Evolutionary conservation across 2,113 vertebrate genomes (phyloP), one percentile per base, ranked within the genome.

Genomic region (Arizona elegans): DNA sequence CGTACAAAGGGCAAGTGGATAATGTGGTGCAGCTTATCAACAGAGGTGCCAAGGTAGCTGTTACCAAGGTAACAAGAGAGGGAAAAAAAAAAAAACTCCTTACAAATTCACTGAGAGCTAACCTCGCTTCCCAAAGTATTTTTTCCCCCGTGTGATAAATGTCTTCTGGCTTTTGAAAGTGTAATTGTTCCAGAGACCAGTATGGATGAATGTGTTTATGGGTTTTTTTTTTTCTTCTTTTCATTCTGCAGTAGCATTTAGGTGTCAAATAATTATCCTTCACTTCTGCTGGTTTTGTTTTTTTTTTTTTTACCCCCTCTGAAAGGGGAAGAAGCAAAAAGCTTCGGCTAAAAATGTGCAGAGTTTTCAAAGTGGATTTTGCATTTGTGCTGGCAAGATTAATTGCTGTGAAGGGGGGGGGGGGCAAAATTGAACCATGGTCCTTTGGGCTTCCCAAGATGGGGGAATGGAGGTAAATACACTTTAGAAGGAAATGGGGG

Each of bases 1-100:
- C 99, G 2, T 98, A 99, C 98, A 99, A 99, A 98, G 99, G 99
- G 97, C 99, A 99, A 96, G 98, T 98, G 9, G 99, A 99, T 97
- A 98, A 99, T 98, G 99, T 99, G 98, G 99, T 99, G 97, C 99
- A 99, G 98, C 99, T 99, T 96, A 99, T 99, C 98, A 99, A 99
- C 98, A 99, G 98, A 98, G 99, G 99, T 5, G 99, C 99, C 96
- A 99, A 99, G 97, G 99, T 99, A 97, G 99, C 99, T 0, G 98
- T 99, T 97, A 99, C 99, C 97, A 99, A 99, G 99, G 99, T 99
- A 98, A 99, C 98, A 13, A 91, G 91, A 91, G 92, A 33, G 5
- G 90, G 92, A 0, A 0, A 0, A 0, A 47, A 70, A n/a, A 43
- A 70, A n/a, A 97, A 96, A 95, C 0, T 85, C 96, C 97, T 95